Percentiles rank a stretch among this genome's conserved stretches.
Conservation (phyloP, 2,888 invertebrate species). For the Scaptomyza polygonia region DNA sequence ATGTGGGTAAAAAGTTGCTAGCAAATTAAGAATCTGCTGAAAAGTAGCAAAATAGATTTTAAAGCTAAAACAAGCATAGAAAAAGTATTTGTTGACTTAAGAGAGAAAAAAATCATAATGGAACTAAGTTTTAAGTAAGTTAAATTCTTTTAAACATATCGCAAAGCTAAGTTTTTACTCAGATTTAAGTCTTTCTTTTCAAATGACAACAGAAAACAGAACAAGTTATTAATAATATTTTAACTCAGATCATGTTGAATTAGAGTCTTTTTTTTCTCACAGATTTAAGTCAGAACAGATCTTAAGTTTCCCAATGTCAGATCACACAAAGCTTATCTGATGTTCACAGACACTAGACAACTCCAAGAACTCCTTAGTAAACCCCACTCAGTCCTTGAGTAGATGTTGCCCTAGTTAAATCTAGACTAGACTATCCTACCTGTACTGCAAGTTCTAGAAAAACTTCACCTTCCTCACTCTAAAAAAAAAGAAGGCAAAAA, state of each 20-base stretch:
- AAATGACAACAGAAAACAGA: too few relatives aligned
- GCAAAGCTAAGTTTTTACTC: background rate
- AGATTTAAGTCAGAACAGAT: too few relatives aligned
- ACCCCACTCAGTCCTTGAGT: slow-evolving; percentile 7
- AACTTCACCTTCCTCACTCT: slow-evolving; percentile 8
- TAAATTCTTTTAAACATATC: background rate
- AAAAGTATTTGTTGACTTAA: background rate
- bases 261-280: too few relatives aligned
- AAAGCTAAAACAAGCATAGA: background rate
- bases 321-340: background rate
- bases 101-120: background rate
- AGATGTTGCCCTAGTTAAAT: slow-evolving; percentile 7
- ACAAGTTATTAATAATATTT: too few relatives aligned
- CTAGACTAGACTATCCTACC: slow-evolving; percentile 43
- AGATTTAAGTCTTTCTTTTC: too few relatives aligned
- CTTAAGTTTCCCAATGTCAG: background rate
- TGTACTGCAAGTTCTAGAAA: slow-evolving; percentile 9
- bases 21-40: background rate
- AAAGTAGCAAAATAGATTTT: background rate
- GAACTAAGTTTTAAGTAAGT: background rate
- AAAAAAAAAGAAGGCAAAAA: background rate
- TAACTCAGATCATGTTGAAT: too few relatives aligned
- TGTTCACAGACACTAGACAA: background rate
- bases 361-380: slow-evolving; percentile 1
- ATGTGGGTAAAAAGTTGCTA: slow-evolving; percentile 5